These are phyloP conservation scores for Polia nebulosa DNA, from an alignment of 2,888 invertebrate genomes.

Conservation along the genomic window DNA sequence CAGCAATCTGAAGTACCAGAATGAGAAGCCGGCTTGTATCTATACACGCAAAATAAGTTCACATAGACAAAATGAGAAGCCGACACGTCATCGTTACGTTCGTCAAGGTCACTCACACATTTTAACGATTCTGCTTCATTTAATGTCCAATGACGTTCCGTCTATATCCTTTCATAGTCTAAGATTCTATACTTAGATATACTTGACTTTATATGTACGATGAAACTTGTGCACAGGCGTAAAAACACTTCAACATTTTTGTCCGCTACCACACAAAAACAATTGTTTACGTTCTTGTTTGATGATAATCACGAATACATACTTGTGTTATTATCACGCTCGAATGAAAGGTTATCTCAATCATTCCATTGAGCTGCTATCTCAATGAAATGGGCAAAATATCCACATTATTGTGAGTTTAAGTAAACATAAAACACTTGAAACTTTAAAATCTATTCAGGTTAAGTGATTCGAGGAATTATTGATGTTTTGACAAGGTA, in stretches of 20 bases:
- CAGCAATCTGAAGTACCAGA: too few relatives aligned
- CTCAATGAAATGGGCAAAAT: slow-evolving; percentile 19
- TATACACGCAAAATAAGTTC: too few relatives aligned
- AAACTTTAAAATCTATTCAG: slow-evolving; percentile 11
- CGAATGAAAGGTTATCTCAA: slow-evolving; percentile 45
- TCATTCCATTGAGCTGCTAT: slow-evolving; percentile 29
- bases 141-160: too few relatives aligned
- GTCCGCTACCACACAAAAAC: neutral
- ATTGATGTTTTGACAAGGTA: neutral
- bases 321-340: slow-evolving; percentile 27
- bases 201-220: neutral
- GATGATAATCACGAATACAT: slow-evolving; percentile 17
- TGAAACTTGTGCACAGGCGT: neutral
- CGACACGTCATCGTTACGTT: too few relatives aligned
- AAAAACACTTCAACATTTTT: neutral
- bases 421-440: slow-evolving; percentile 14
- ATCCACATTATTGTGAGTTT: slow-evolving; percentile 3
- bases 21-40: too few relatives aligned
- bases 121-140: too few relatives aligned
- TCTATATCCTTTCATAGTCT: too few relatives aligned
- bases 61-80: too few relatives aligned
- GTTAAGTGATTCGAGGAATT: slow-evolving; percentile 3
- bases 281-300: slow-evolving; percentile 12
- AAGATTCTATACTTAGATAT: too few relatives aligned
- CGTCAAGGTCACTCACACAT: too few relatives aligned